A percentile compares a stretch with the other conserved stretches of the same genome.
phyloP scores from a whole-genome alignment of 2,113 vertebrate genomes.

The Poeciliopsis turrubarensis region DNA sequence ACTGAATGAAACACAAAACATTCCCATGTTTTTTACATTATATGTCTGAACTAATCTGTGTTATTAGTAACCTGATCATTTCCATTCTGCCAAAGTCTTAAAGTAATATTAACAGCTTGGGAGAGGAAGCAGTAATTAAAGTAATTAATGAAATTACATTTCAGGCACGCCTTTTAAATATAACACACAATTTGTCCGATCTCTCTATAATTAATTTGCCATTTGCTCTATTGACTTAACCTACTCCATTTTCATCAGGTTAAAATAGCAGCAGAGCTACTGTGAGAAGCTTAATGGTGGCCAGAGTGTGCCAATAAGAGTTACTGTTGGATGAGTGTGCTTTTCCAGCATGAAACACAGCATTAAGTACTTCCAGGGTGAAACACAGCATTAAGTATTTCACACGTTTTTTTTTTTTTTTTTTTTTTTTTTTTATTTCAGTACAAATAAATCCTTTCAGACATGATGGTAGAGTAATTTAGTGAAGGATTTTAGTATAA shows the following conservation, averaged over 20 bases:
- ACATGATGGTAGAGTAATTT: conserved; percentile 4
- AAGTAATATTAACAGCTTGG: conserved; percentile 36
- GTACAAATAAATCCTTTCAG: conserved; percentile 16
- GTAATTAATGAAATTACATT: conserved; percentile 56
- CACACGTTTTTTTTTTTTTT: not conserved
- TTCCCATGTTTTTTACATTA: conserved; percentile 12
- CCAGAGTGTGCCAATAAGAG: conserved; percentile 8
- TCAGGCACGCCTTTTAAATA: conserved; percentile 17
- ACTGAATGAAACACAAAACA: conserved; percentile 9
- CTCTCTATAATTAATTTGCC: conserved; percentile 28
- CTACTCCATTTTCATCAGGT: conserved; percentile 22
- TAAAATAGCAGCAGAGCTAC: conserved; percentile 34
- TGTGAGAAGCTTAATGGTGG: conserved; percentile 18
- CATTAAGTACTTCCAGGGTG: conserved; percentile 2
- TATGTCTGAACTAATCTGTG: conserved; percentile 25
- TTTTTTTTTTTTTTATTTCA: not conserved
- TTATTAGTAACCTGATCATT: conserved; percentile 42
- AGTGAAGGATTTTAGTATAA: not conserved
- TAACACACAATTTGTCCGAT: conserved; percentile 17
- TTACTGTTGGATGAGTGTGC: conserved; percentile 6
- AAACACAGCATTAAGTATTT: not conserved
- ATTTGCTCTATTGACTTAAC: conserved; percentile 44
- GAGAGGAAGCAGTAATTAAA: conserved; percentile 40
- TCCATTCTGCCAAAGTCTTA: conserved; percentile 26
- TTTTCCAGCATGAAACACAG: not conserved